Percentiles rank a stretch among this genome's conserved stretches.
Evolutionary conservation across 2,888 invertebrate species (phyloP).

Genomic region (Cerastis rubricosa): DNA sequence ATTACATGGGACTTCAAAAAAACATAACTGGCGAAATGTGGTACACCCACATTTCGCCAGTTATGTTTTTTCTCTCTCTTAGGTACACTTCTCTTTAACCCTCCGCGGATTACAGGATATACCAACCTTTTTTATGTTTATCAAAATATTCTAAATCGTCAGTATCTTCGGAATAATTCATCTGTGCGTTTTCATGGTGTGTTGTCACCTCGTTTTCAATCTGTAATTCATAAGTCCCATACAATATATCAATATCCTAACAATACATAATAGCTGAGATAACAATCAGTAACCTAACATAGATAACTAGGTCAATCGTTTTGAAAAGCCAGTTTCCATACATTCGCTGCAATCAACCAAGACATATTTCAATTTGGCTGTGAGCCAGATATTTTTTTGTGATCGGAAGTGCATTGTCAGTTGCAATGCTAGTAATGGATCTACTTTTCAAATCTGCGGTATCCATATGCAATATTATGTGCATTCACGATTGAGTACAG

Average conservation of each 20-base stretch:
- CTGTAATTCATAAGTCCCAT: slow-evolving; percentile 73
- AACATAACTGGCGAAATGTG: no score
- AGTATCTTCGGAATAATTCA: slow-evolving; percentile 56
- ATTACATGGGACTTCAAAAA: no score
- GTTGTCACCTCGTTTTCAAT: slow-evolving; percentile 69
- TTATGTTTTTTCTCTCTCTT: no score
- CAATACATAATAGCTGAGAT: slow-evolving; percentile 76
- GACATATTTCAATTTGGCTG: slow-evolving; percentile 85
- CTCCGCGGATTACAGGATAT: neutral
- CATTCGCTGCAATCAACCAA: slow-evolving; percentile 81
- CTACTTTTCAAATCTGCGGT: slow-evolving; percentile 41
- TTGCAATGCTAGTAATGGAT: slow-evolving; percentile 71
- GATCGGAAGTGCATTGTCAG: slow-evolving; percentile 77
- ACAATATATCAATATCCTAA: slow-evolving; percentile 75
- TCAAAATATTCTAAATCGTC: slow-evolving; percentile 42
- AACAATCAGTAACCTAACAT: slow-evolving; percentile 78
- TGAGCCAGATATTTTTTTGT: slow-evolving; percentile 81
- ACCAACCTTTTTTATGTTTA: slow-evolving; percentile 59
- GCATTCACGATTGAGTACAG: slow-evolving; percentile 30
- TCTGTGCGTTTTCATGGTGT: slow-evolving; percentile 63
- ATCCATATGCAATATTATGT: slow-evolving; percentile 31
- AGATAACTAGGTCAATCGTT: slow-evolving; percentile 84
- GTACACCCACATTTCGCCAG: no score
- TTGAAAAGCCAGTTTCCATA: slow-evolving; percentile 79
- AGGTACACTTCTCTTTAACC: no score